Percentiles rank a stretch among this genome's conserved stretches.
Evolutionary conservation across 2,888 invertebrate genomes (phyloP).

Genomic region (Ligdia adustata): DNA sequence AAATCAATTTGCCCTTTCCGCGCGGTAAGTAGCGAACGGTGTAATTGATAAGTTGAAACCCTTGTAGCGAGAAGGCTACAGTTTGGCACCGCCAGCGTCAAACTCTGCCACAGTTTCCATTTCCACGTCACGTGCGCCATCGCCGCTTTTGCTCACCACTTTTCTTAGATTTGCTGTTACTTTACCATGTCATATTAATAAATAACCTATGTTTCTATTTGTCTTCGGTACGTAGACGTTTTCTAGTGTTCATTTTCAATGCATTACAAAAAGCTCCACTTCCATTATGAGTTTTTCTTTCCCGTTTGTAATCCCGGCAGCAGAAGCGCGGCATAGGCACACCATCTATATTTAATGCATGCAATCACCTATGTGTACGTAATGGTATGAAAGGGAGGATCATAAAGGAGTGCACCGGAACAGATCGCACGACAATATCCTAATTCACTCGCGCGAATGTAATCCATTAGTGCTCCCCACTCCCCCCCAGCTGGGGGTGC

Average conservation of each 20-base stretch:
- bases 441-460: slow-evolving; percentile 83
- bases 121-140: slow-evolving; percentile 51
- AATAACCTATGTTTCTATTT: too few species aligned
- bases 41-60: slow-evolving; percentile 85
- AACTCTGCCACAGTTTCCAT: slow-evolving; percentile 50
- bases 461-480: slow-evolving; percentile 79
- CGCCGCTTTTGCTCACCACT: slow-evolving; percentile 46
- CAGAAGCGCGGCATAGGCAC: slow-evolving; percentile 18
- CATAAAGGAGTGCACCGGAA: slow-evolving; percentile 80
- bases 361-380: slow-evolving; percentile 47
- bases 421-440: slow-evolving; percentile 82
- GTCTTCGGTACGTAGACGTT: too few species aligned
- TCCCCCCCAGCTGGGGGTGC: slow-evolving; percentile 37
- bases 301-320: slow-evolving; percentile 22
- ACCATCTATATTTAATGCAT: slow-evolving; percentile 56
- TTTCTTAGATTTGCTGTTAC: slow-evolving; percentile 30
- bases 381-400: slow-evolving; percentile 55
- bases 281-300: slow-evolving; percentile 18
- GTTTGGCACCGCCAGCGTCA: slow-evolving; percentile 67
- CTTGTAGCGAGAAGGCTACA: slow-evolving; percentile 79
- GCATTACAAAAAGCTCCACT: slow-evolving; percentile 6
- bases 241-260: background rate
- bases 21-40: slow-evolving; percentile 84
- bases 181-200: slow-evolving; percentile 20
- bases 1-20: slow-evolving; percentile 84